phyloP scores from a whole-genome alignment of 2,888 invertebrate species.

The Eupithecia centaureata region DNA sequence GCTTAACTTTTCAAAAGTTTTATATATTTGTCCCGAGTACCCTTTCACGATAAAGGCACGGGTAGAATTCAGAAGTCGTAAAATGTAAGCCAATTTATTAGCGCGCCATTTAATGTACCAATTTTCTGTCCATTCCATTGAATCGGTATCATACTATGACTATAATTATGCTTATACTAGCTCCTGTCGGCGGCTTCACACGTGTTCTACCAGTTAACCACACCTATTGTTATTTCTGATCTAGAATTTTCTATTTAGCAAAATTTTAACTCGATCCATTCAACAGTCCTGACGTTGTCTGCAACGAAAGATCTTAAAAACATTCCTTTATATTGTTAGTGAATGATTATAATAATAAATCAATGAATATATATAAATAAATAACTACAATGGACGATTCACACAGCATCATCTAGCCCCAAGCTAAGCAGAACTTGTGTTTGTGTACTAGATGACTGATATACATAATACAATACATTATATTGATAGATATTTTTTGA shows the following conservation, averaged over 20 bases:
- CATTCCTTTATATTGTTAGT: too few species aligned
- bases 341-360: too few species aligned
- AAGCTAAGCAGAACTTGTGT: too few species aligned
- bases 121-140: background rate
- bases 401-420: too few species aligned
- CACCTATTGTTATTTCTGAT: background rate
- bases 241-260: background rate
- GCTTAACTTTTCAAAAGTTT: background rate
- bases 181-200: background rate
- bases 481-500: too few species aligned
- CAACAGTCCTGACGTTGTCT: background rate
- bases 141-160: background rate
- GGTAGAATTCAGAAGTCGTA: background rate
- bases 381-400: too few species aligned
- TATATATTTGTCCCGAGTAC: background rate
- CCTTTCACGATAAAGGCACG: background rate
- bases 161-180: background rate
- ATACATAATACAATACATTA: too few species aligned
- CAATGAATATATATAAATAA: too few species aligned
- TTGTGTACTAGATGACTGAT: too few species aligned
- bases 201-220: background rate
- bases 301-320: background rate
- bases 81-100: background rate
- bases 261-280: background rate
- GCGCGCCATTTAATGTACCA: background rate